A percentile compares a stretch with the other conserved stretches of the same genome.
These are phyloP conservation scores for Anthrax anthrax DNA, from an alignment of 2,888 invertebrate genomes.

Conservation along the genomic window DNA sequence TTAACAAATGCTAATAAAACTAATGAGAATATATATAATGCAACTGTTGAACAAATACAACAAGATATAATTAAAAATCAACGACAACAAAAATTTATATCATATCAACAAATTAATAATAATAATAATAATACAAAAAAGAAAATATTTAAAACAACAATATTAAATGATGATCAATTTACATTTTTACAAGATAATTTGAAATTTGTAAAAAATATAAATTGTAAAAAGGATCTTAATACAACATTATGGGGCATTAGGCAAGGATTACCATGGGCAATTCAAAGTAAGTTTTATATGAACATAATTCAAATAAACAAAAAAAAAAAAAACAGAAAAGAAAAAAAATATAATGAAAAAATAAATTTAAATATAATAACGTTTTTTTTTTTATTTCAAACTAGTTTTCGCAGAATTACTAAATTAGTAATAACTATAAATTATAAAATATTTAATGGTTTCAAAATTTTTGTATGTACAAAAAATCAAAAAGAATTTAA, in stretches of 20 bases:
- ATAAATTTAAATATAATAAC: too few species aligned
- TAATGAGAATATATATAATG: neutral
- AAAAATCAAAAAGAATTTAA: too few species aligned
- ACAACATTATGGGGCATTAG: conserved; percentile 20
- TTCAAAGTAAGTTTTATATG: conserved; percentile 20
- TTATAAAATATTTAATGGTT: too few species aligned
- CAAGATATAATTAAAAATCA: neutral
- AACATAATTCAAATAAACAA: neutral
- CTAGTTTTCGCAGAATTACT: too few species aligned
- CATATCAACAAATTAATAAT: neutral
- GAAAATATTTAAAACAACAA: neutral
- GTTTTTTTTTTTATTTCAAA: too few species aligned
- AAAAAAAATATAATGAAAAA: too few species aligned
- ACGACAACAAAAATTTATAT: neutral
- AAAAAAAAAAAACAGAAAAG: neutral
- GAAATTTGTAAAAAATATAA: conserved; percentile 13
- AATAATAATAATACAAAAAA: neutral
- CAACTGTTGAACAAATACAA: neutral
- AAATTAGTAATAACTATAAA: too few species aligned
- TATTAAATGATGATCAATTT: conserved; percentile 10
- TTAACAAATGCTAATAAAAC: neutral
- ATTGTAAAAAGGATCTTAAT: conserved; percentile 22
- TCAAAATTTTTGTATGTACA: too few species aligned
- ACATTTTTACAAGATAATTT: conserved; percentile 17
- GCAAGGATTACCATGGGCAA: conserved; percentile 20